Evolutionary conservation across 2,888 invertebrate species (phyloP).

Genomic region (Merodon equestris): DNA sequence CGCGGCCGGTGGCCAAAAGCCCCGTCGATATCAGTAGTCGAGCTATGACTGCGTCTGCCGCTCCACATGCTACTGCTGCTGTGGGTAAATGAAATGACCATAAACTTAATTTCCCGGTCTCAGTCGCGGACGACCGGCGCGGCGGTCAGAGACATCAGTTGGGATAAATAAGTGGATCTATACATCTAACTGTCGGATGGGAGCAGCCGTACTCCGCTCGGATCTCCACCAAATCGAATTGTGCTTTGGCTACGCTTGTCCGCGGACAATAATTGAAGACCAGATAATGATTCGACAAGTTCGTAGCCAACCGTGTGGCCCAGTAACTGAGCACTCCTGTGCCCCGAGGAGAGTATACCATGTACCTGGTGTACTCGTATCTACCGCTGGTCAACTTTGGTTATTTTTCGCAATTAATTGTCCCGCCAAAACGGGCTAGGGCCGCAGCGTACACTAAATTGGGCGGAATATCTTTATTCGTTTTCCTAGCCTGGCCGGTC

Average conservation of each 20-base stretch:
- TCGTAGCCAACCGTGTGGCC: slow-evolving; percentile 53
- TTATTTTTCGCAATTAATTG: slow-evolving; percentile 64
- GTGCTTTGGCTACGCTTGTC: slow-evolving; percentile 39
- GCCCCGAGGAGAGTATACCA: slow-evolving; percentile 2
- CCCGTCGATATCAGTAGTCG: slow-evolving; percentile 49
- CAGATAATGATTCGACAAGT: slow-evolving; percentile 66
- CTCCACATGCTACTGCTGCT: slow-evolving; percentile 8
- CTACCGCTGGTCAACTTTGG: slow-evolving; percentile 54
- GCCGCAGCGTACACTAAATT: slow-evolving; percentile 30
- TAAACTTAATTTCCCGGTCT: slow-evolving; percentile 64
- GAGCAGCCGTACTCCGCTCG: not conserved
- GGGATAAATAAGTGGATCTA: slow-evolving; percentile 60
- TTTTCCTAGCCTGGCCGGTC: slow-evolving; percentile 36
- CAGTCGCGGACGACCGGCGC: not conserved
- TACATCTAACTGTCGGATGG: slow-evolving; percentile 51
- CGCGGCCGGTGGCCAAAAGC: slow-evolving; percentile 57
- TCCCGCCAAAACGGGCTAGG: slow-evolving; percentile 8
- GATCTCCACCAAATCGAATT: slow-evolving; percentile 47
- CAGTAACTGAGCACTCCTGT: slow-evolving; percentile 14
- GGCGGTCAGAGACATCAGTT: slow-evolving; percentile 38
- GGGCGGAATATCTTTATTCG: slow-evolving; percentile 60
- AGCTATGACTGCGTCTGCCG: not conserved
- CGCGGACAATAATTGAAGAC: slow-evolving; percentile 65
- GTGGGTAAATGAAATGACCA: slow-evolving; percentile 62
- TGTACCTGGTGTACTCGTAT: not conserved